These are phyloP conservation scores for Colius striatus DNA, from an alignment of 2,113 vertebrate species.

Conservation along the genomic window DNA sequence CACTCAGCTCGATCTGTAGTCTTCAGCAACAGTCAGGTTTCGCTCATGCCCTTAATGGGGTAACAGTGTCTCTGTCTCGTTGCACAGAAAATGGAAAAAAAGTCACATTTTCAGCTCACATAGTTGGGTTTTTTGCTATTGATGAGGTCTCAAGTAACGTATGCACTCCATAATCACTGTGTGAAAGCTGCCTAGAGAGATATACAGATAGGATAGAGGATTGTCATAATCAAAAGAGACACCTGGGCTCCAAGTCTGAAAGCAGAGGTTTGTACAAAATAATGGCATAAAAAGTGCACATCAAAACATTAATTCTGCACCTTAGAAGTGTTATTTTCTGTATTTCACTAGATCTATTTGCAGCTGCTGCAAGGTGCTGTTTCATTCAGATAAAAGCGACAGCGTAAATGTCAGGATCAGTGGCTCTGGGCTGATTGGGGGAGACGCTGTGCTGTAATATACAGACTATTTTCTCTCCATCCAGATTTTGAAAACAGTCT, in stretches of 20 bases:
- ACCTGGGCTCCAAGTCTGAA: neutral
- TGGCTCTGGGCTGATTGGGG: accelerated
- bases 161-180: neutral
- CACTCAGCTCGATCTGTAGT: neutral
- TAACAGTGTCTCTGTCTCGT: neutral
- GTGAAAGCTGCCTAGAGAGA: neutral
- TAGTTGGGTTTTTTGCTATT: neutral
- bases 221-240: neutral
- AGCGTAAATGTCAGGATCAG: neutral
- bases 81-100: neutral
- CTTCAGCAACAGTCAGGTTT: neutral
- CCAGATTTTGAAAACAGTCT: neutral
- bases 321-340: neutral
- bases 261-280: neutral
- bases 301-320: neutral
- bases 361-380: neutral
- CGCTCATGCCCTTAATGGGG: neutral
- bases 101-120: neutral
- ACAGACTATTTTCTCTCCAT: neutral
- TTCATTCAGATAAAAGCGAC: constrained; percentile 5
- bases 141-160: neutral
- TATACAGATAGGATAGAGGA: neutral
- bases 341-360: neutral
- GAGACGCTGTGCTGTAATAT: neutral
- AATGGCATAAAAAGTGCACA: neutral